Conservation (phyloP, 2,113 vertebrate species). For the Prionailurus viverrinus region DNA sequence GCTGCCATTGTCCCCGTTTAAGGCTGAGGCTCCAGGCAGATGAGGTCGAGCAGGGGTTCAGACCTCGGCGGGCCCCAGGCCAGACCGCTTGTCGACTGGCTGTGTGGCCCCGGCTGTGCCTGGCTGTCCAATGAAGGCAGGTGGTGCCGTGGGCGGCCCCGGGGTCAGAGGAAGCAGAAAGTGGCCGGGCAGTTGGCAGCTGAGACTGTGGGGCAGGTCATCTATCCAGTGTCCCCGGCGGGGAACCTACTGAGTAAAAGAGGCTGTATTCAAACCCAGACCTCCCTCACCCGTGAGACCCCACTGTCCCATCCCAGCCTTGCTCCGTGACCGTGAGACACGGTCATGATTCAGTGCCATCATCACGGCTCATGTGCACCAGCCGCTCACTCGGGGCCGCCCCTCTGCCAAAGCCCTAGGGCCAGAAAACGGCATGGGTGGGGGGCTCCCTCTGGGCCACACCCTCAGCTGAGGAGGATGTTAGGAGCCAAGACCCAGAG, state of each 20-base stretch:
- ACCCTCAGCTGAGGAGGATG: neutral
- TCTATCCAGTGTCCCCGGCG: neutral
- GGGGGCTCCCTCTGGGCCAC: too few relatives aligned
- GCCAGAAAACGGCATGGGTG: neutral
- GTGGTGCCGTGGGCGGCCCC: neutral
- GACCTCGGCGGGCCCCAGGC: neutral
- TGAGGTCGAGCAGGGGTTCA: neutral
- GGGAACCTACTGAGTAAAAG: neutral
- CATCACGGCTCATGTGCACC: neutral
- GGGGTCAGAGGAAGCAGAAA: neutral
- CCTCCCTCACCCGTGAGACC: neutral
- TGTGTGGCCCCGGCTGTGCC: neutral
- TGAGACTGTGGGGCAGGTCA: neutral
- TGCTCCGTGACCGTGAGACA: neutral
- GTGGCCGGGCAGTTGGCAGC: neutral
- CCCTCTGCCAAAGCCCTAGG: neutral
- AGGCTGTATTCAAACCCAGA: neutral
- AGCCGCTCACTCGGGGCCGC: rapidly evolving
- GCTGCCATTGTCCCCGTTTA: neutral
- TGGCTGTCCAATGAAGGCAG: neutral
- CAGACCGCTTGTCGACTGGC: neutral
- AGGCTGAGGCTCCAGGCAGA: neutral
- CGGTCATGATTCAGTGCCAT: neutral
- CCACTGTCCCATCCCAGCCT: neutral
- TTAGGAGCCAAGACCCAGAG: neutral